Percentiles rank a stretch among this genome's conserved stretches.
Conservation (phyloP, 2,888 invertebrate species). For the Meliscaeva auricollis region DNA sequence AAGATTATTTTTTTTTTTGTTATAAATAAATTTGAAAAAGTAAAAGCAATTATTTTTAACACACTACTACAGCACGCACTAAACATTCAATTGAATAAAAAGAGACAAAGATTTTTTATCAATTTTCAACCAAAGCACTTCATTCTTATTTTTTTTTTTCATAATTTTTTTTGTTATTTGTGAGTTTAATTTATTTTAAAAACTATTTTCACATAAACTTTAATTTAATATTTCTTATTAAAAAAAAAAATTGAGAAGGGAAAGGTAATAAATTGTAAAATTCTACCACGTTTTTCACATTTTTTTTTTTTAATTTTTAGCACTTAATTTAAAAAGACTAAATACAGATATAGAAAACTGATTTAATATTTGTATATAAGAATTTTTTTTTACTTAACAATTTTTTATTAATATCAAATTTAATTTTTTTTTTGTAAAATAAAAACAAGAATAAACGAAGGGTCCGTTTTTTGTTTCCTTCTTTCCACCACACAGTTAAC, state of each 20-base stretch:
- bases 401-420: conserved; percentile 8
- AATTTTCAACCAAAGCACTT: not conserved
- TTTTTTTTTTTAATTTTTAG: not conserved
- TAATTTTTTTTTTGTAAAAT: conserved; percentile 24
- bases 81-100: not conserved
- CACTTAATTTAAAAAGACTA: conserved; percentile 3
- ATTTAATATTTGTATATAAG: not conserved
- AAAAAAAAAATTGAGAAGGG: not conserved
- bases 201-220: not conserved
- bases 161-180: not conserved
- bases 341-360: not conserved
- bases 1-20: not conserved
- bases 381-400: not conserved
- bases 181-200: not conserved
- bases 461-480: conserved; percentile 39
- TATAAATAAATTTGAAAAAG: not conserved
- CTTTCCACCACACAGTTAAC: conserved; percentile 41
- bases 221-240: not conserved
- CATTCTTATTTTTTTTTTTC: not conserved
- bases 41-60: not conserved
- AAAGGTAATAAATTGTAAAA: not conserved
- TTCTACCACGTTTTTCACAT: conserved; percentile 7
- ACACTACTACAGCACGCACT: not conserved
- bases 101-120: not conserved
- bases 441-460: conserved; percentile 35